A percentile compares a stretch with the other conserved stretches of the same genome.
These are phyloP conservation scores for Drosophila funebris DNA, from an alignment of 1,140 invertebrate species.

Conservation along the genomic window DNA sequence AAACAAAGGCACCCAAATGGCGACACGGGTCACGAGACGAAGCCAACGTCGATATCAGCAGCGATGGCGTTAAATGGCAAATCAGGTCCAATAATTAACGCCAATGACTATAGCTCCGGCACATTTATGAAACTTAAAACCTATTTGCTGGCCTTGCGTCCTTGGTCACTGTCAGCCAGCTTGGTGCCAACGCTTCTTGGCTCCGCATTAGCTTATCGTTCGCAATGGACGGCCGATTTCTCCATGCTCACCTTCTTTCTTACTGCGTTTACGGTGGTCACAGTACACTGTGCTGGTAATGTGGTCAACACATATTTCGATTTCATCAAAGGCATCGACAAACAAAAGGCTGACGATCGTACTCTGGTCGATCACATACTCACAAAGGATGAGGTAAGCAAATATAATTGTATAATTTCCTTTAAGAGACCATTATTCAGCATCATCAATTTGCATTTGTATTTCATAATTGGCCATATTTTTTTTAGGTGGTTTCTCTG, in stretches of 20 bases:
- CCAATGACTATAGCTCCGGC: slow-evolving; percentile 63
- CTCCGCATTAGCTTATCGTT: slow-evolving; percentile 93
- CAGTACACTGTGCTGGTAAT: slow-evolving; percentile 97
- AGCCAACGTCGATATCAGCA: not conserved
- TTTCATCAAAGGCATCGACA: slow-evolving; percentile 96
- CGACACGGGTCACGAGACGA: slow-evolving; percentile 27
- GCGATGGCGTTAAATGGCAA: slow-evolving; percentile 26
- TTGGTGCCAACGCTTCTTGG: slow-evolving; percentile 93
- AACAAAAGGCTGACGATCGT: slow-evolving; percentile 95
- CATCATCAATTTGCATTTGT: too few species aligned
- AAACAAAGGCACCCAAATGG: slow-evolving; percentile 51
- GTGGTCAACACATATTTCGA: slow-evolving; percentile 99
- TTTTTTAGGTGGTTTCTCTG: slow-evolving; percentile 88
- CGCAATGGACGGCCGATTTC: slow-evolving; percentile 88
- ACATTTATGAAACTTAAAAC: slow-evolving; percentile 93
- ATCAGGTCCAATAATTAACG: slow-evolving; percentile 2
- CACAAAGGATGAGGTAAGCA: slow-evolving; percentile 83
- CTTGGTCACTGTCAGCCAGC: slow-evolving; percentile 96
- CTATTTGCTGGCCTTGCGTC: slow-evolving; percentile 93
- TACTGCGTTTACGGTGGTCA: slow-evolving; percentile 93
- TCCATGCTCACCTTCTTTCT: slow-evolving; percentile 91
- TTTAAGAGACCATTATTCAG: not conserved
- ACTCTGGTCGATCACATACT: slow-evolving; percentile 96
- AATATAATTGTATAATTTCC: not conserved
- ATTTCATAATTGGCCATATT: too few species aligned